Evolutionary conservation across 2,113 vertebrate species (phyloP).

Genomic region (Takifugu flavidus): DNA sequence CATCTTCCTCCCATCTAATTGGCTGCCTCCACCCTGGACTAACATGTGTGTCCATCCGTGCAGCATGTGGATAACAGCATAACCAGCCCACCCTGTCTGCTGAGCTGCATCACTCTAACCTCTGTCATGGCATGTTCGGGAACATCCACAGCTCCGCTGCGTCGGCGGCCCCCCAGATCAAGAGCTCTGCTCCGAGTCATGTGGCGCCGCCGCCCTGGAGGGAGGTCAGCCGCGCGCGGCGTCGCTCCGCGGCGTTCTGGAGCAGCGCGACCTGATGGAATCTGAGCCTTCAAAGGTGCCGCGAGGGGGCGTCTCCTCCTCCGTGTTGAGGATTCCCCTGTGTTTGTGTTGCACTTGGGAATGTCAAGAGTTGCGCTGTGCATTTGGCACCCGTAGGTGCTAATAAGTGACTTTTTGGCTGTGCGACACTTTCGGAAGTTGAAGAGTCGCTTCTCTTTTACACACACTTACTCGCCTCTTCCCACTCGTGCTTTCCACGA

Average conservation of each 20-base stretch:
- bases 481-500: constrained; percentile 1
- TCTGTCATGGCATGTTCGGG: constrained; percentile 14
- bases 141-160: background rate
- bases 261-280: no score
- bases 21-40: constrained; percentile 44
- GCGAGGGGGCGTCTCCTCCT: no score
- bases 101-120: constrained; percentile 14
- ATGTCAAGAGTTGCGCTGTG: no score
- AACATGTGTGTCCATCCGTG: constrained; percentile 29
- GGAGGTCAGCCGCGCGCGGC: no score
- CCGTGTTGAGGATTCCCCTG: constrained; percentile 5
- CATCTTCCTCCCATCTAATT: constrained; percentile 46
- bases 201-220: no score
- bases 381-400: constrained; percentile 14
- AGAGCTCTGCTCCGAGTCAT: no score
- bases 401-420: constrained; percentile 42
- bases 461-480: constrained; percentile 8
- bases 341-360: background rate
- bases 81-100: constrained; percentile 25
- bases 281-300: no score
- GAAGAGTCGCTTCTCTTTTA: background rate
- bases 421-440: constrained; percentile 21
- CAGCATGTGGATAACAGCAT: constrained; percentile 37
- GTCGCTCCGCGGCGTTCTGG: no score
- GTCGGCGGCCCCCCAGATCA: no score